phyloP scores from a whole-genome alignment of 2,888 invertebrate species.

The Pandemis heparana region DNA sequence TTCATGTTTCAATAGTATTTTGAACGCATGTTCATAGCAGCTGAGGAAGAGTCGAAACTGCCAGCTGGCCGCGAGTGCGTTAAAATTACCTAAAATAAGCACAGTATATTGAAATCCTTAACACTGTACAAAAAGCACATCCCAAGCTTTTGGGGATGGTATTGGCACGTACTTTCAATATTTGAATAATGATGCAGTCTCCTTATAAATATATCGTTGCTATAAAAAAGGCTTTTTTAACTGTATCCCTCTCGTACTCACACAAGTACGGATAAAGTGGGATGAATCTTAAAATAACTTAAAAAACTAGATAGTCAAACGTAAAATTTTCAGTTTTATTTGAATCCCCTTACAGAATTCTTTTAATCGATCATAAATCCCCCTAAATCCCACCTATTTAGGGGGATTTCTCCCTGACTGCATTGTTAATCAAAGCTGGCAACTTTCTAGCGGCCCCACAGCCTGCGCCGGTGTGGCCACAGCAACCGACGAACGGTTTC shows the following conservation, averaged over 20 bases:
- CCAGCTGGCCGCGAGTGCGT: too few species aligned
- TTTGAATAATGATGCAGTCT: constrained; percentile 40
- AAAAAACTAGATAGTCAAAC: too few species aligned
- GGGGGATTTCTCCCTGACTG: constrained; percentile 2
- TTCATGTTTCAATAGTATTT: too few species aligned
- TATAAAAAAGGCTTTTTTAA: background rate
- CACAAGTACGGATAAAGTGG: too few species aligned
- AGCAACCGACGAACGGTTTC: constrained; percentile 50
- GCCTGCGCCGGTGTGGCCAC: constrained; percentile 57
- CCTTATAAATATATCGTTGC: background rate
- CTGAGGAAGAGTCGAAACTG: too few species aligned
- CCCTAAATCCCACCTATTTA: constrained; percentile 15
- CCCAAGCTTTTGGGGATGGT: constrained; percentile 52
- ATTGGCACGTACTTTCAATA: constrained; percentile 41
- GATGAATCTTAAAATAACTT: too few species aligned
- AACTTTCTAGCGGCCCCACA: constrained; percentile 45
- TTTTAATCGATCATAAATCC: constrained; percentile 48
- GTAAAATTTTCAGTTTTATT: too few species aligned
- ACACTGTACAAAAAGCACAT: constrained; percentile 54
- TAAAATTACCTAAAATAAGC: constrained; percentile 25
- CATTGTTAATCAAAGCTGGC: constrained; percentile 38
- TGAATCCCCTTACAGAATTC: background rate
- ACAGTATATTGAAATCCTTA: constrained; percentile 33
- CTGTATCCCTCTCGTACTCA: background rate
- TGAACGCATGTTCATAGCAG: too few species aligned